phyloP scores from a whole-genome alignment of 2,888 invertebrate species.

The Perdita meconis region DNA sequence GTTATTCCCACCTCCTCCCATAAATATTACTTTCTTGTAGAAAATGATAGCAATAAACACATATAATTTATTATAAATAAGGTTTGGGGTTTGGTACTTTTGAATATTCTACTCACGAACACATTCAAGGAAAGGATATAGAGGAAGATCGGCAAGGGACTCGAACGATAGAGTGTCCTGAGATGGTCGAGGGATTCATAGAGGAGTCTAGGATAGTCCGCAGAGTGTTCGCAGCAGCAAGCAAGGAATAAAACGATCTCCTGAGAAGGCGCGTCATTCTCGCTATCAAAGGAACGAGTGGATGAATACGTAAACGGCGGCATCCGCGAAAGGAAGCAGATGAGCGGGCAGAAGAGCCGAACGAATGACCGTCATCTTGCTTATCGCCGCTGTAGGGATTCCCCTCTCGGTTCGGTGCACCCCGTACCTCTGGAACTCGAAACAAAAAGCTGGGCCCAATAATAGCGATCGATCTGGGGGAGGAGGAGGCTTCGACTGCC shows the following conservation, averaged over 20 bases:
- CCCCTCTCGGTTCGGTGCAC: slow-evolving; percentile 29
- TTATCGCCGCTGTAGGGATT: slow-evolving; percentile 47
- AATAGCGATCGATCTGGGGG: slow-evolving; percentile 64
- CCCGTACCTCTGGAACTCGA: slow-evolving; percentile 35
- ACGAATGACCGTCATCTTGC: slow-evolving; percentile 54
- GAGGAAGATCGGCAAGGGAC: too few relatives aligned
- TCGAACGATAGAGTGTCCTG: too few relatives aligned
- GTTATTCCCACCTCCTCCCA: too few relatives aligned
- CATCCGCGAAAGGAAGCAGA: slow-evolving; percentile 31
- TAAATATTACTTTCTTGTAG: too few relatives aligned
- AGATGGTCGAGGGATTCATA: neutral
- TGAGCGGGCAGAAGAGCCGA: slow-evolving; percentile 43
- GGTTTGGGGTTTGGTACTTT: too few relatives aligned
- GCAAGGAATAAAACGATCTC: slow-evolving; percentile 7
- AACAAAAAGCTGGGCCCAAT: slow-evolving; percentile 58
- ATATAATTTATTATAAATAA: too few relatives aligned
- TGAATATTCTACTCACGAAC: too few relatives aligned
- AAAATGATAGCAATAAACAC: too few relatives aligned
- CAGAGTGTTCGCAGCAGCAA: neutral
- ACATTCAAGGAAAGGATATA: too few relatives aligned
- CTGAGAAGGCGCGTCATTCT: neutral
- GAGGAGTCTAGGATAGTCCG: neutral
- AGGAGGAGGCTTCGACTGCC: slow-evolving; percentile 31
- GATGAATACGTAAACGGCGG: slow-evolving; percentile 42
- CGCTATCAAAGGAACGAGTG: slow-evolving; percentile 6